Conservation (phyloP, 2,113 vertebrate genomes). For the Trogon surrucura region DNA sequence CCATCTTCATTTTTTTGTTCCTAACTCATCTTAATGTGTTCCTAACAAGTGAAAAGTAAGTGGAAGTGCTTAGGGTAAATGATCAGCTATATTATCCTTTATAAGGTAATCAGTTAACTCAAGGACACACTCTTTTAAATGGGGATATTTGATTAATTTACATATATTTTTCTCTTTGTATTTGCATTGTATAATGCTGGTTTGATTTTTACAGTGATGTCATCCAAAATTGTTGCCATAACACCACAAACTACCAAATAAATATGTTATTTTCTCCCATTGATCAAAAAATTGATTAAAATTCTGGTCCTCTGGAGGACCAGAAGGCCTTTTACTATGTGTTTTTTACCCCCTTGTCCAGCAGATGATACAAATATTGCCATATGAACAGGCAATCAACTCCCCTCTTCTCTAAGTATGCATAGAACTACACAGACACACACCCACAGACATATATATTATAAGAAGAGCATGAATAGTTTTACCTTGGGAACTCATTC, state of each 20-base stretch:
- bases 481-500: constrained; percentile 4
- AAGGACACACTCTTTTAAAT: neutral
- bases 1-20: neutral
- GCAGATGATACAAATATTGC: neutral
- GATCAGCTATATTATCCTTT: neutral
- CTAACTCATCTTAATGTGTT: neutral
- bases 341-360: neutral
- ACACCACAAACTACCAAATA: neutral
- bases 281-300: neutral
- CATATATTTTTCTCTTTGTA: neutral
- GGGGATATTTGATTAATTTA: neutral
- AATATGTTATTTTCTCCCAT: neutral
- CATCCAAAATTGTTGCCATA: neutral
- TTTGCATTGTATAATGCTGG: neutral
- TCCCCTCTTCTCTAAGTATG: neutral
- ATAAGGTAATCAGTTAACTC: neutral
- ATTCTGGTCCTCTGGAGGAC: neutral
- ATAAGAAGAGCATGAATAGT: neutral
- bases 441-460: neutral
- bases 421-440: neutral
- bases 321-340: neutral
- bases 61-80: neutral
- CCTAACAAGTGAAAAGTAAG: neutral
- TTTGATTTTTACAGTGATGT: constrained; percentile 40
- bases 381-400: neutral